Percentiles rank a stretch among this genome's conserved stretches.
phyloP scores from a whole-genome alignment of 2,888 invertebrate species.

The Clanis bilineata region DNA sequence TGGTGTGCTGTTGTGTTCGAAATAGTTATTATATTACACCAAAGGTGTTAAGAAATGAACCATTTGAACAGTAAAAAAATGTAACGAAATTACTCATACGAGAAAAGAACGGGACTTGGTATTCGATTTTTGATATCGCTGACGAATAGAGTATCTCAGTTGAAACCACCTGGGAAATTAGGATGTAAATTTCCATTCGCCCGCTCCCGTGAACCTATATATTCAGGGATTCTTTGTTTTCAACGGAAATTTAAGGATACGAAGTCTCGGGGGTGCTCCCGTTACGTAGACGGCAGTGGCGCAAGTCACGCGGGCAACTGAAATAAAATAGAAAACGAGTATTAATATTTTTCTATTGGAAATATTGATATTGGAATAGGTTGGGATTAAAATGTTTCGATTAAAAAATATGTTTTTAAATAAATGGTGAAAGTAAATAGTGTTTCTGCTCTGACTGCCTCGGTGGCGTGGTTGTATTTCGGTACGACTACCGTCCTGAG shows the following conservation, averaged over 20 bases:
- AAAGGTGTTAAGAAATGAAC: neutral
- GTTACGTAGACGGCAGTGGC: slow-evolving; percentile 39
- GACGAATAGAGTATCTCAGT: slow-evolving; percentile 61
- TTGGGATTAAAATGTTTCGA: neutral
- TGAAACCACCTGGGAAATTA: slow-evolving; percentile 78
- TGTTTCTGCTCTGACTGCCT: no score
- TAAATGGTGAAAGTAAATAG: neutral
- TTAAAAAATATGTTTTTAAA: neutral
- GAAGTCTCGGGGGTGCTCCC: slow-evolving; percentile 52
- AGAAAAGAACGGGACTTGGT: slow-evolving; percentile 23
- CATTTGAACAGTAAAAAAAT: neutral
- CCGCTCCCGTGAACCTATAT: slow-evolving; percentile 64
- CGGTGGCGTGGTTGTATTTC: no score
- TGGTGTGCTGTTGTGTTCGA: no score
- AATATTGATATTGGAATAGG: neutral
- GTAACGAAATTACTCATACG: slow-evolving; percentile 5
- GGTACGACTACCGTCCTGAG: no score
- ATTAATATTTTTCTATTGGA: slow-evolving; percentile 10
- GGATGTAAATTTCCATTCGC: slow-evolving; percentile 79
- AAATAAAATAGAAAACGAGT: slow-evolving; percentile 28
- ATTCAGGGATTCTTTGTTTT: slow-evolving; percentile 78
- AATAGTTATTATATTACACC: neutral
- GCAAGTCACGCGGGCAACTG: slow-evolving; percentile 28
- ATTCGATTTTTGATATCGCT: slow-evolving; percentile 65
- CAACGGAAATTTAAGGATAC: slow-evolving; percentile 75